A percentile compares a stretch with the other conserved stretches of the same genome.
Conservation (phyloP, 2,113 vertebrate species). For the Fulica atra region DNA sequence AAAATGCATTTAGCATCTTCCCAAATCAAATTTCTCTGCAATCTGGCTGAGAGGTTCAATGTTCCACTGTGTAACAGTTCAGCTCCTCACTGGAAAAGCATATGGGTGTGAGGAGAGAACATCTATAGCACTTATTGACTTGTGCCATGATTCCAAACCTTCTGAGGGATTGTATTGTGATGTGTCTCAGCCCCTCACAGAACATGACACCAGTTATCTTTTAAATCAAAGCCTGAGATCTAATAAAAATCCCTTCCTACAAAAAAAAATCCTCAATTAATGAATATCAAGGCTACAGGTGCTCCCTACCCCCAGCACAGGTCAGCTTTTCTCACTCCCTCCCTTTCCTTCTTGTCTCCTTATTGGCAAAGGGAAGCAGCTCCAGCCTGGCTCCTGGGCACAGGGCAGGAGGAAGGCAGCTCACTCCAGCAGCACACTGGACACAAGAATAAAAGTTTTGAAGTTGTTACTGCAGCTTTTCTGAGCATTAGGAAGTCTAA, state of each 20-base stretch:
- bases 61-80: accelerated
- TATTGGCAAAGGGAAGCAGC: background rate
- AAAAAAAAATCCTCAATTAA: background rate
- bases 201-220: background rate
- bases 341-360: background rate
- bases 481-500: background rate
- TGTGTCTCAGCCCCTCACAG: background rate
- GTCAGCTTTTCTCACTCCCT: background rate
- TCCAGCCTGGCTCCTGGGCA: background rate
- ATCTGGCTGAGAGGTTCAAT: background rate
- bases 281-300: background rate
- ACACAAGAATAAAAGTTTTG: background rate
- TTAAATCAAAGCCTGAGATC: background rate
- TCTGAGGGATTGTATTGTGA: background rate
- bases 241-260: background rate
- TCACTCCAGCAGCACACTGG: background rate
- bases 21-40: background rate
- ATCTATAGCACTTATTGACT: background rate
- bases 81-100: background rate
- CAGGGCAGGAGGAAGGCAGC: background rate
- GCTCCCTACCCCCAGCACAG: too few relatives aligned
- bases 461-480: background rate
- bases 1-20: background rate
- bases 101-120: background rate
- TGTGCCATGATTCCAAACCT: background rate